Evolutionary conservation across 2,113 vertebrate genomes (phyloP).

Genomic region (Probosciger aterrimus): DNA sequence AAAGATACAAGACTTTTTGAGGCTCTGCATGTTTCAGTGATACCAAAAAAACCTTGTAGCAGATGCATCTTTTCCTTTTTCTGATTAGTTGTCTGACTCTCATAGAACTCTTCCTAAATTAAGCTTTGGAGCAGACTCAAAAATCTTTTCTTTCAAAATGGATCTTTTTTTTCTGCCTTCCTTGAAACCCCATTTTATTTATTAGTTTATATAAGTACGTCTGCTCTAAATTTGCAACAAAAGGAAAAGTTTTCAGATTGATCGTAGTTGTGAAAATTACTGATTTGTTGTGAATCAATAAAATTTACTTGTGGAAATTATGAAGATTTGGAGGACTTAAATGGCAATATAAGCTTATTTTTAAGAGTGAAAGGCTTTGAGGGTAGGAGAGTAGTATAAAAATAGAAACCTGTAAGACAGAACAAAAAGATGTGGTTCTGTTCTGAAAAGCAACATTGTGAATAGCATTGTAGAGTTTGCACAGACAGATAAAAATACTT

Average conservation of each 20-base stretch:
- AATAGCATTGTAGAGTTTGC: background rate
- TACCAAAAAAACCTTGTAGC: background rate
- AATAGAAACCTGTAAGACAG: slow-evolving; percentile 4
- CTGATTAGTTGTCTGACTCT: background rate
- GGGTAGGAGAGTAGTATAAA: background rate
- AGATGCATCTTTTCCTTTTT: background rate
- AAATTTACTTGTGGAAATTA: background rate
- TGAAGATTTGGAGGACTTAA: background rate
- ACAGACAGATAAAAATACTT: background rate
- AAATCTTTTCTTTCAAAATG: background rate
- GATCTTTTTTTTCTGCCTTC: background rate
- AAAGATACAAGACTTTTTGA: background rate
- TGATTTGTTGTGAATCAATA: background rate
- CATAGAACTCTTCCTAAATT: background rate
- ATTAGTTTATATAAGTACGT: background rate
- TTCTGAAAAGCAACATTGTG: background rate
- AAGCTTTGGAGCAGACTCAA: background rate
- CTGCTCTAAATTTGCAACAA: background rate
- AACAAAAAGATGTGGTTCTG: background rate
- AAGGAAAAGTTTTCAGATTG: background rate
- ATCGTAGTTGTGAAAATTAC: background rate
- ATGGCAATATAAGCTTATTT: background rate
- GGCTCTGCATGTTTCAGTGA: background rate
- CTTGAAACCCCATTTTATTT: background rate
- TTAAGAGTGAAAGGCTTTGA: background rate